Evolutionary conservation across 2,888 invertebrate species (phyloP).

Genomic region (Cataglyphis albicans): DNA sequence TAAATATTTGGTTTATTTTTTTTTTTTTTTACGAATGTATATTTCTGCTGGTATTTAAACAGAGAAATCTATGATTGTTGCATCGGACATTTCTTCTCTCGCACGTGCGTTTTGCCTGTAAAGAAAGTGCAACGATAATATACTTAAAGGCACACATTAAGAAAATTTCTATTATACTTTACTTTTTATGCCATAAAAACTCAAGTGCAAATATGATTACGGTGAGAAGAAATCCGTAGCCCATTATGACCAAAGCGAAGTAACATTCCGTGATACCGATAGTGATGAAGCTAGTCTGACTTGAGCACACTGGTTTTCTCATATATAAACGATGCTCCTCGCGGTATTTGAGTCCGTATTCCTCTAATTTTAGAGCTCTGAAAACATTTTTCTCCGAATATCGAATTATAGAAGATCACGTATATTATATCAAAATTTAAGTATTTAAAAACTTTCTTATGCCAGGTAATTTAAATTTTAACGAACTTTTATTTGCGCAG

Average conservation of each 20-base stretch:
- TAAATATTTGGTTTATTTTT: neutral
- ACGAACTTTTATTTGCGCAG: neutral
- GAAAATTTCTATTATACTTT: neutral
- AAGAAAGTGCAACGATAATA: conserved; percentile 4
- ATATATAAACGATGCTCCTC: conserved; percentile 88
- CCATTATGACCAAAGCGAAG: conserved; percentile 87
- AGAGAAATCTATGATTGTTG: neutral
- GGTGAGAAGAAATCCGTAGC: conserved; percentile 86
- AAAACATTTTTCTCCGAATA: conserved; percentile 12
- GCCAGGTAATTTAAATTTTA: no score
- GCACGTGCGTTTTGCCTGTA: conserved; percentile 12
- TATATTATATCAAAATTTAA: no score
- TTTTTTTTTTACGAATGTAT: neutral
- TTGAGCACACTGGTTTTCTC: conserved; percentile 88
- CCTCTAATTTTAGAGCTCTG: conserved; percentile 87
- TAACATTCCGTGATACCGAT: conserved; percentile 88
- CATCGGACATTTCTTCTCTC: neutral
- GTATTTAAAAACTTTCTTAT: no score
- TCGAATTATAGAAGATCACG: no score
- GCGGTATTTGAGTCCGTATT: conserved; percentile 88
- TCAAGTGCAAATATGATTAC: conserved; percentile 84
- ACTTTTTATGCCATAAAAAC: conserved; percentile 71
- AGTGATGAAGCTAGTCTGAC: conserved; percentile 88
- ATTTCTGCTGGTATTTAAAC: conserved; percentile 19
- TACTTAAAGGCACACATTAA: neutral